These are phyloP conservation scores for Polypedilum vanderplanki DNA, from an alignment of 1,140 invertebrate genomes.

Conservation along the genomic window DNA sequence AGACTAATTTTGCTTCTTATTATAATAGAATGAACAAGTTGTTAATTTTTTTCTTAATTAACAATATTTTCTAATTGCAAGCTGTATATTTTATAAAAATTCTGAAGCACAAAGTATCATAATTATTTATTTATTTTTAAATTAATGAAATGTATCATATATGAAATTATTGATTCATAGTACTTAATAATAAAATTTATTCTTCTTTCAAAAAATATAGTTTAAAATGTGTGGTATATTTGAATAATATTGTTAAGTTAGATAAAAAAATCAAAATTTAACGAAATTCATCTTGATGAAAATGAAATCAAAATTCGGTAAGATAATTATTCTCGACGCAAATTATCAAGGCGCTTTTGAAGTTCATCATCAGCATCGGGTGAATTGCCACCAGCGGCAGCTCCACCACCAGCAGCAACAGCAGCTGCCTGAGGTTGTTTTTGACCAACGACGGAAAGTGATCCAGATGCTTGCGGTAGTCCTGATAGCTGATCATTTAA, in stretches of 20 bases:
- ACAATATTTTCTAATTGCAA: not conserved
- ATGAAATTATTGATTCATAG: no score
- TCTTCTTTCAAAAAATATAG: no score
- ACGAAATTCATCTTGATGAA: no score
- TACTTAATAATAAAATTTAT: no score
- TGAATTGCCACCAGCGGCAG: constrained; percentile 49
- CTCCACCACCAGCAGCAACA: constrained; percentile 48
- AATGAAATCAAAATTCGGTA: no score
- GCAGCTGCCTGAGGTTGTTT: constrained; percentile 44
- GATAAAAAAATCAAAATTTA: no score
- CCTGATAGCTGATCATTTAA: constrained; percentile 82
- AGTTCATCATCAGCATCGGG: constrained; percentile 89
- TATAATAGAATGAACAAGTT: not conserved
- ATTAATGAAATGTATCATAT: no score
- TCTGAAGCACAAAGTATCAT: no score
- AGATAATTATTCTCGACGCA: constrained; percentile 70
- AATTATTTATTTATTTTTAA: no score
- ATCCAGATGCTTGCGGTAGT: constrained; percentile 58
- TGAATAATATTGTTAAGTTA: no score
- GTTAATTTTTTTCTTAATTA: not conserved
- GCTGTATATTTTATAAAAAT: not conserved
- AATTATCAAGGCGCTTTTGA: constrained; percentile 88
- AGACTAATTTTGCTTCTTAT: not conserved
- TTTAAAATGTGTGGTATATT: no score
- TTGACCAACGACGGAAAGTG: constrained; percentile 39